Percentiles rank a stretch among this genome's conserved stretches.
Conservation (phyloP, 2,797 vertebrate species). For the Falco biarmicus region DNA sequence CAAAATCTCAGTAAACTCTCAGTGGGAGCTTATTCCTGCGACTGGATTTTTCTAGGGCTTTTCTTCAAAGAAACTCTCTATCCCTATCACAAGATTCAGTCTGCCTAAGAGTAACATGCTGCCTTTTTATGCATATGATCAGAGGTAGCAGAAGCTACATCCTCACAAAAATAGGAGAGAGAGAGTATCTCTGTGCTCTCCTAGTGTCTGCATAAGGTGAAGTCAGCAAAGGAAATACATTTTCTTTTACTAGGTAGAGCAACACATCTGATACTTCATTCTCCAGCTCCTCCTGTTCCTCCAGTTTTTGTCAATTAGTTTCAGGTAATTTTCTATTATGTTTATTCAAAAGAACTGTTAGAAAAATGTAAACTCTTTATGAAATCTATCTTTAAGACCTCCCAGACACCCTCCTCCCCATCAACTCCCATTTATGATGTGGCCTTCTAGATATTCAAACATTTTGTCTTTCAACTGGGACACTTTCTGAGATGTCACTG, state of each 20-base stretch:
- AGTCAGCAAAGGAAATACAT: neutral
- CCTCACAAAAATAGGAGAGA: neutral
- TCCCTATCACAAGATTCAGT: neutral
- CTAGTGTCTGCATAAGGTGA: neutral
- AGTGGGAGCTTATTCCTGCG: neutral
- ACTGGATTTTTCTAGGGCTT: constrained; percentile 4
- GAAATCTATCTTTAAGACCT: neutral
- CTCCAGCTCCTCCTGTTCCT: neutral
- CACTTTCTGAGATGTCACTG: neutral
- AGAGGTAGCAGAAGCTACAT: neutral
- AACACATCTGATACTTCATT: neutral
- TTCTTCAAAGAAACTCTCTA: constrained; percentile 24
- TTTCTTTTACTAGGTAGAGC: neutral
- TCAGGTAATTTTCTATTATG: neutral
- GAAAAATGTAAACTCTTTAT: neutral
- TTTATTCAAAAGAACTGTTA: neutral
- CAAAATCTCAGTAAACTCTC: constrained; percentile 11
- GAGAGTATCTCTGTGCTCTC: neutral
- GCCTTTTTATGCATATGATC: neutral
- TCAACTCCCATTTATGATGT: neutral
- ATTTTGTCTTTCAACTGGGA: neutral
- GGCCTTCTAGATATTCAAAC: neutral
- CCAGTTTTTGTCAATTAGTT: neutral
- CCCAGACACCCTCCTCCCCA: neutral
- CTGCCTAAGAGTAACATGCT: neutral